These are phyloP conservation scores for Tuberolachnus salignus DNA, from an alignment of 2,888 invertebrate genomes.

Conservation along the genomic window DNA sequence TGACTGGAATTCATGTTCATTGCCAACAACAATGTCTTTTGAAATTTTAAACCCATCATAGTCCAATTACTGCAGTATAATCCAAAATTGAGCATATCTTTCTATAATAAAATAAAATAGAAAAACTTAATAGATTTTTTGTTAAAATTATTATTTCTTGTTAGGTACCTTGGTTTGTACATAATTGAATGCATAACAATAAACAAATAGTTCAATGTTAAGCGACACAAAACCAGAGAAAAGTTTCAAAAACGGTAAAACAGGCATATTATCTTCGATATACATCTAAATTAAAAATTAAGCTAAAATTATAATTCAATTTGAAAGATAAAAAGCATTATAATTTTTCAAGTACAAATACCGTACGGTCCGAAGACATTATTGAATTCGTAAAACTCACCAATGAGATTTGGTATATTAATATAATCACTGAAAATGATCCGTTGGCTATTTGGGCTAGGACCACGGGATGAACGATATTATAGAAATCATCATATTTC, in stretches of 20 bases:
- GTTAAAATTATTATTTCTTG: too few relatives aligned
- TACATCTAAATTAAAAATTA: background rate
- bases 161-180: background rate
- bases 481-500: background rate
- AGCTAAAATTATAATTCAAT: background rate
- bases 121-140: too few relatives aligned
- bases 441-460: background rate
- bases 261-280: background rate
- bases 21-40: background rate
- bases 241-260: background rate
- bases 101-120: conserved; percentile 3
- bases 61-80: conserved; percentile 26
- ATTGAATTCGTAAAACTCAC: background rate
- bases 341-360: background rate
- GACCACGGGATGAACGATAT: background rate
- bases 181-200: background rate
- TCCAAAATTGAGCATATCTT: conserved; percentile 5
- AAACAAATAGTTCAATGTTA: background rate
- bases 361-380: too few relatives aligned
- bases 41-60: background rate
- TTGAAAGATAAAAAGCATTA: background rate
- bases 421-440: background rate
- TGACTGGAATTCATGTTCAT: conserved; percentile 16
- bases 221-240: background rate
- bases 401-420: background rate